phyloP scores from a whole-genome alignment of 2,113 vertebrate species.

The Catharus fuscescens region DNA sequence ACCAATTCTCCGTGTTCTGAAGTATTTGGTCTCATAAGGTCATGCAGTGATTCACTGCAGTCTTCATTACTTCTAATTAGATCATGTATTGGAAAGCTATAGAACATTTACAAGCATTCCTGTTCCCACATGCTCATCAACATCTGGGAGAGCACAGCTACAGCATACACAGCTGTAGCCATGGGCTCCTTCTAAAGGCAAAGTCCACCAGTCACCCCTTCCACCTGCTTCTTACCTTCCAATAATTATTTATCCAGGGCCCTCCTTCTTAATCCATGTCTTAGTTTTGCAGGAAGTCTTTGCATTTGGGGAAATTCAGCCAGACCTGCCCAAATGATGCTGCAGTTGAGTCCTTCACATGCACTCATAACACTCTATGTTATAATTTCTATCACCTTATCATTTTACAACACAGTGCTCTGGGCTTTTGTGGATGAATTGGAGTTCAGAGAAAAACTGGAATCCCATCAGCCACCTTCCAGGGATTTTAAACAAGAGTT shows the following conservation, averaged over 20 bases:
- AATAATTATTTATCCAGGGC: not conserved
- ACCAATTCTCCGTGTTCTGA: not conserved
- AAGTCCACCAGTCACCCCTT: not conserved
- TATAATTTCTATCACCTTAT: not conserved
- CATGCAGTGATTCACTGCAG: not conserved
- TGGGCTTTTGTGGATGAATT: not conserved
- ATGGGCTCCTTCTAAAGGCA: not conserved
- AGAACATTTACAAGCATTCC: not conserved
- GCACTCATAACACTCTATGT: not conserved
- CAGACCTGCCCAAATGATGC: not conserved
- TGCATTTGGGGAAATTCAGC: not conserved
- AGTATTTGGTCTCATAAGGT: not conserved
- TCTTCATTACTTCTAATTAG: not conserved
- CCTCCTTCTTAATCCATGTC: not conserved
- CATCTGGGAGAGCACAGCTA: not conserved
- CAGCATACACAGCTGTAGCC: not conserved
- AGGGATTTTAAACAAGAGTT: not conserved
- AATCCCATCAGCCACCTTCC: not conserved
- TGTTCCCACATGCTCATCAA: rapidly evolving
- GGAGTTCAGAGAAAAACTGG: not conserved
- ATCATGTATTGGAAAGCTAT: not conserved
- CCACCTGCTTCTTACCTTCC: not conserved
- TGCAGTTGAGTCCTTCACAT: not conserved
- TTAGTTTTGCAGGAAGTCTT: not conserved
- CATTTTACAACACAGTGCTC: not conserved